Conservation (phyloP, 2,113 vertebrate species). For the Larimichthys polyactis region DNA sequence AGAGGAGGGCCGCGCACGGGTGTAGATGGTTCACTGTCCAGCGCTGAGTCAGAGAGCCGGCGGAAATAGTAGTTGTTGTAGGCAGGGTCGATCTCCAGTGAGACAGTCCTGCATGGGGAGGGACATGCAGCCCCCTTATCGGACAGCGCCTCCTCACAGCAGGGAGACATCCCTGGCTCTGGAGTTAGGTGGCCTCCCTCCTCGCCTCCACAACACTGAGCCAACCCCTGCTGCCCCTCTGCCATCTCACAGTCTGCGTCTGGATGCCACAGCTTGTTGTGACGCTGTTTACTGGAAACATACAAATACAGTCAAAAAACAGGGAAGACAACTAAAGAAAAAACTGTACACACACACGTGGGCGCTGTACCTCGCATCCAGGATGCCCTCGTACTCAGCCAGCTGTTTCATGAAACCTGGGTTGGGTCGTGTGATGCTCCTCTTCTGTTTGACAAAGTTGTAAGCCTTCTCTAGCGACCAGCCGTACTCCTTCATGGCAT, state of each 20-base stretch:
- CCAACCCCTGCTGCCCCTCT: constrained; percentile 70
- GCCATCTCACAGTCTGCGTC: constrained; percentile 84
- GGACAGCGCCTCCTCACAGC: constrained; percentile 73
- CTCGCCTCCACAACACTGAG: constrained; percentile 74
- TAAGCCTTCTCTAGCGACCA: constrained; percentile 97
- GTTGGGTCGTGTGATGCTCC: constrained; percentile 93
- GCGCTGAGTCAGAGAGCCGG: constrained; percentile 89
- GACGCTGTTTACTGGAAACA: constrained; percentile 92
- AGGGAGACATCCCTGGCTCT: constrained; percentile 76
- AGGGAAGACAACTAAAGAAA: background rate
- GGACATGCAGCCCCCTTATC: constrained; percentile 72
- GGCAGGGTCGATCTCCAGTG: constrained; percentile 82
- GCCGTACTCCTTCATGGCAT: constrained; percentile 97
- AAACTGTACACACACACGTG: background rate
- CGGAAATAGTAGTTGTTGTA: constrained; percentile 91
- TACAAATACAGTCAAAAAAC: constrained; percentile 1
- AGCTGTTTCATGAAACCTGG: constrained; percentile 96
- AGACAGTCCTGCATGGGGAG: constrained; percentile 69
- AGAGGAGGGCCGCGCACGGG: constrained; percentile 76
- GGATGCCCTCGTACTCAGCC: constrained; percentile 95
- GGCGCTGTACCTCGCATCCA: constrained; percentile 91
- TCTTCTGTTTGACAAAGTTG: constrained; percentile 94
- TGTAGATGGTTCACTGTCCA: constrained; percentile 86
- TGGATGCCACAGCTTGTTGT: constrained; percentile 97
- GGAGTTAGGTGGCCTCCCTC: constrained; percentile 69